Evolutionary conservation across 35 echinoderm and acorn worm genomes (phyloP).

Genomic region (Nesometra sesokonis): DNA sequence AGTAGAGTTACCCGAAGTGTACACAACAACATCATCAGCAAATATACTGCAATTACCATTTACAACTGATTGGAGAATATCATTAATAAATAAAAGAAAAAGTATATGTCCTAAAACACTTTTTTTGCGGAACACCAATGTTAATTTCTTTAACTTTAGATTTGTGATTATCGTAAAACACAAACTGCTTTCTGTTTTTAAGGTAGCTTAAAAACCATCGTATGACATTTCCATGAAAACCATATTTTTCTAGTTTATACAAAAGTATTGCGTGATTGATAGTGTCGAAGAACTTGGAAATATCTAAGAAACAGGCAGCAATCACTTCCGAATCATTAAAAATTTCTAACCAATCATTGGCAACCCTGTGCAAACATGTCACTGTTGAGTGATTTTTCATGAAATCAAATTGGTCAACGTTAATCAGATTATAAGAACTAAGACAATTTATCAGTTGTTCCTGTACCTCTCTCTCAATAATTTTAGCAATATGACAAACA

Average conservation of each 20-base stretch:
- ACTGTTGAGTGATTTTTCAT: too few species aligned
- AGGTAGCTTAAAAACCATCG: background rate
- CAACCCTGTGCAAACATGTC: too few species aligned
- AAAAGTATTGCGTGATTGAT: background rate
- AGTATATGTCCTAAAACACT: slow-evolving; percentile 10
- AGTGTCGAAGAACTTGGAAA: too few species aligned
- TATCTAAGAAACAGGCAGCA: too few species aligned
- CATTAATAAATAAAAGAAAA: slow-evolving; percentile 19
- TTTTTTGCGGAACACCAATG: background rate
- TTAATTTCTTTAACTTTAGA: background rate
- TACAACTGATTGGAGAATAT: background rate
- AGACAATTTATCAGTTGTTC: too few species aligned
- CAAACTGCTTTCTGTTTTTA: background rate
- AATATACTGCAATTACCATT: slow-evolving; percentile 11
- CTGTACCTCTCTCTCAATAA: too few species aligned
- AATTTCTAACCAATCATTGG: too few species aligned
- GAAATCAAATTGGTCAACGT: too few species aligned
- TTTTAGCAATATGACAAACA: too few species aligned
- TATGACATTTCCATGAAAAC: too few species aligned
- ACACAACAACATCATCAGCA: slow-evolving; percentile 12
- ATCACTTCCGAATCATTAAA: too few species aligned
- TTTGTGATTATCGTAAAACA: background rate
- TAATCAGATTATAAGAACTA: too few species aligned
- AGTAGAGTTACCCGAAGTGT: background rate
- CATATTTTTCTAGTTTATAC: background rate